phyloP scores from a whole-genome alignment of 2,888 invertebrate species.

The Alsophila aescularia region DNA sequence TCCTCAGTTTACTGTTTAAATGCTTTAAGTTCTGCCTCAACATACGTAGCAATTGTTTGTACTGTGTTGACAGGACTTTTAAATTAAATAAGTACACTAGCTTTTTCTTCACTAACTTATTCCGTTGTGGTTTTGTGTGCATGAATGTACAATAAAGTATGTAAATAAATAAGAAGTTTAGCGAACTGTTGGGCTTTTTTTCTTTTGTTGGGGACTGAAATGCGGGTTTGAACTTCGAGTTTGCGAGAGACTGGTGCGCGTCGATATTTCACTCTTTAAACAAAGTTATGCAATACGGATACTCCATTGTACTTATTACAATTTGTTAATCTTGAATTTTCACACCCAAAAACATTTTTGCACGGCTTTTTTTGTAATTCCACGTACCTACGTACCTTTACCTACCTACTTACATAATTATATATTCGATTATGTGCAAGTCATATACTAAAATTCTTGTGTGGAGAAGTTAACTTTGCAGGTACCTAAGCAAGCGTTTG shows the following conservation, averaged over 20 bases:
- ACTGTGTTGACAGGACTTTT: conserved; percentile 27
- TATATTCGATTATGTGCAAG: too few relatives aligned
- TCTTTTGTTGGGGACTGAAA: conserved; percentile 19
- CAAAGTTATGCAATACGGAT: conserved; percentile 4
- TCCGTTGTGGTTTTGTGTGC: conserved; percentile 14
- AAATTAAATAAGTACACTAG: conserved; percentile 25
- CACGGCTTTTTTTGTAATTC: too few relatives aligned
- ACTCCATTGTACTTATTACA: background rate
- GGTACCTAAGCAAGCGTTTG: too few relatives aligned
- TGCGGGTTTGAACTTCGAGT: conserved; percentile 20
- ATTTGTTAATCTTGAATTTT: background rate
- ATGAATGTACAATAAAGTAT: conserved; percentile 24
- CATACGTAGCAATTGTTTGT: conserved; percentile 30
- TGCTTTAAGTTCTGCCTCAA: conserved; percentile 26
- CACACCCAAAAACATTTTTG: too few relatives aligned
- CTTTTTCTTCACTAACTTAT: conserved; percentile 18
- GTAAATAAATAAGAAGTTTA: conserved; percentile 28
- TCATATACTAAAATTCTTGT: too few relatives aligned
- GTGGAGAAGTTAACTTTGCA: too few relatives aligned
- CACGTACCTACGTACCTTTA: too few relatives aligned
- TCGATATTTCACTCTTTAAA: background rate
- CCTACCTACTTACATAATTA: too few relatives aligned
- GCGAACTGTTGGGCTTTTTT: conserved; percentile 19
- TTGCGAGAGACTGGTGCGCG: conserved; percentile 2
- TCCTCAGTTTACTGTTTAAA: conserved; percentile 21